phyloP scores from a whole-genome alignment of 2,113 vertebrate species.

The Xiphias gladius region DNA sequence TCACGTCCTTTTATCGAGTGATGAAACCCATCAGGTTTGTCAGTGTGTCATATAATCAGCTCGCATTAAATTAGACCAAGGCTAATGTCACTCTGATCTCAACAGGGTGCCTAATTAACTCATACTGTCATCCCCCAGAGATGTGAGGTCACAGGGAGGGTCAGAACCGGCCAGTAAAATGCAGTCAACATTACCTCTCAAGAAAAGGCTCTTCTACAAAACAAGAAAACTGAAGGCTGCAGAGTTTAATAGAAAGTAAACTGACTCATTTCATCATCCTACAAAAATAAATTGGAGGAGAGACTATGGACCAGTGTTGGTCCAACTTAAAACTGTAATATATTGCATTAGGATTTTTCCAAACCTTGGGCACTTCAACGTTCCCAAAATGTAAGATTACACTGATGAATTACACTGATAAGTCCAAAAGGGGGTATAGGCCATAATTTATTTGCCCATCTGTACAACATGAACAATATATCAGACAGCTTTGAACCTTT shows the following conservation, averaged over 20 bases:
- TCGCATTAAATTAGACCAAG: constrained; percentile 67
- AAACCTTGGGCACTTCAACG: constrained; percentile 1
- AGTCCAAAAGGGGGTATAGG: not conserved
- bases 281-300: not conserved
- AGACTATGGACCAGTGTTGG: not conserved
- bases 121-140: constrained; percentile 36
- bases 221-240: constrained; percentile 22
- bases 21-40: constrained; percentile 76
- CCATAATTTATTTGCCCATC: constrained; percentile 16
- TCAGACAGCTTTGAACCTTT: constrained; percentile 1
- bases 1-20: constrained; percentile 43
- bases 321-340: constrained; percentile 20
- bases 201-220: constrained; percentile 8
- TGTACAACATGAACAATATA: not conserved
- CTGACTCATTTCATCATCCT: not conserved
- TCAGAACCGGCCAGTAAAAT: not conserved
- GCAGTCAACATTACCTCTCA: constrained; percentile 21
- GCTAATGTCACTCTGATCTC: constrained; percentile 68
- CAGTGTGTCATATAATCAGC: constrained; percentile 72
- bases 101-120: constrained; percentile 70
- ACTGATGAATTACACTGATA: constrained; percentile 22
- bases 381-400: constrained; percentile 12
- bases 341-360: constrained; percentile 15
- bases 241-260: not conserved
- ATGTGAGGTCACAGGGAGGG: constrained; percentile 47